Percentiles rank a stretch among this genome's conserved stretches.
These are phyloP conservation scores for Chesias legatella DNA, from an alignment of 2,888 invertebrate genomes.

Conservation along the genomic window DNA sequence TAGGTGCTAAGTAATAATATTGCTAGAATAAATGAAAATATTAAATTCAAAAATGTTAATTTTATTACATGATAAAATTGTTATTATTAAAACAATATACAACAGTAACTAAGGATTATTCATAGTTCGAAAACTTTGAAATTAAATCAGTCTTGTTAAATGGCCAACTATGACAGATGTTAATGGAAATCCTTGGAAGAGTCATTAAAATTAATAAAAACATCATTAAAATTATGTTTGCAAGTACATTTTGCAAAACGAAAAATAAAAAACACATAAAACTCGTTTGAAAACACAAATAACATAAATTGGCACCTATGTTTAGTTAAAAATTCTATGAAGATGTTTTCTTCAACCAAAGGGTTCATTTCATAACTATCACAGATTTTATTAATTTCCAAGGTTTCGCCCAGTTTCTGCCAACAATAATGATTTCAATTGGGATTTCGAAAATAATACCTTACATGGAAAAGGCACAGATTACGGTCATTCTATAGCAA, in stretches of 20 bases:
- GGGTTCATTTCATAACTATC: conserved; percentile 46
- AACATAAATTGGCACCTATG: conserved; percentile 61
- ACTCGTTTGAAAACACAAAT: conserved; percentile 51
- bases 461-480: conserved; percentile 49
- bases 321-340: conserved; percentile 29
- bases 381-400: conserved; percentile 57
- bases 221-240: conserved; percentile 44
- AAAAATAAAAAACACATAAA: conserved; percentile 56
- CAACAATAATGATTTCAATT: conserved; percentile 37
- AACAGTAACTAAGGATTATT: conserved; percentile 76
- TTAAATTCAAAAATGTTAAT: conserved; percentile 68
- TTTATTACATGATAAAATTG: conserved; percentile 77
- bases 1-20: neutral
- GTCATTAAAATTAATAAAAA: conserved; percentile 47
- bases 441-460: conserved; percentile 42
- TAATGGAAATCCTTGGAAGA: conserved; percentile 59
- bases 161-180: conserved; percentile 71
- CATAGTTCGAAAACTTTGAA: conserved; percentile 69
- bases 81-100: conserved; percentile 75
- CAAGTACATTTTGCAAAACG: conserved; percentile 49
- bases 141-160: conserved; percentile 81
- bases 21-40: conserved; percentile 13
- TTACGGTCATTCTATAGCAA: conserved; percentile 42
- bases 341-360: conserved; percentile 37
- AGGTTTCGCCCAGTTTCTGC: conserved; percentile 40